Conservation (phyloP, 1,140 invertebrate species). For the Papilio polytes region DNA sequence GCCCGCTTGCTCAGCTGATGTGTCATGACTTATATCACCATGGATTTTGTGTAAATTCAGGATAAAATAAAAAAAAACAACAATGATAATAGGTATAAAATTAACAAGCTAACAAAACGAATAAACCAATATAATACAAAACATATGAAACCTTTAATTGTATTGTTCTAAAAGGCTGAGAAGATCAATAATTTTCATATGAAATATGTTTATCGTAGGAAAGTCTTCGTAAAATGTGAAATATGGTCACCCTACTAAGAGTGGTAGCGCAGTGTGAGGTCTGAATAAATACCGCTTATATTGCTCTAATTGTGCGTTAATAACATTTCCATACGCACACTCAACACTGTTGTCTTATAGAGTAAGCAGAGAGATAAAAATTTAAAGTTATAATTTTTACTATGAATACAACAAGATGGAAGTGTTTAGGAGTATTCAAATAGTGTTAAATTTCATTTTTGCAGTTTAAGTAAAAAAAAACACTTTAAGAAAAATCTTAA, state of each 20-base stretch:
- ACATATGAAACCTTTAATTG: too few species aligned
- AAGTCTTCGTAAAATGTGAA: neutral
- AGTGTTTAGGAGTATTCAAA: too few species aligned
- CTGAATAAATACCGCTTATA: slow-evolving; percentile 26
- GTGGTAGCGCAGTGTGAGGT: slow-evolving; percentile 4
- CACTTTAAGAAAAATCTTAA: neutral
- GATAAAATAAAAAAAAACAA: neutral
- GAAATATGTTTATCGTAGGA: neutral
- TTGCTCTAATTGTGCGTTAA: slow-evolving; percentile 17
- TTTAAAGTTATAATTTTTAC: neutral
- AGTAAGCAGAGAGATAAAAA: neutral
- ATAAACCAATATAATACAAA: too few species aligned
- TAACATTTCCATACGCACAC: neutral
- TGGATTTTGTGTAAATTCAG: neutral
- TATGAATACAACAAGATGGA: neutral
- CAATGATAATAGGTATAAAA: neutral
- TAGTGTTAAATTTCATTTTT: too few species aligned
- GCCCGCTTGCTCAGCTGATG: slow-evolving; percentile 3
- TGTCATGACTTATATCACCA: neutral
- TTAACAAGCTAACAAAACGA: too few species aligned
- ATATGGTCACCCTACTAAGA: neutral
- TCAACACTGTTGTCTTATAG: slow-evolving; percentile 1
- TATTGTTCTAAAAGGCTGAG: too few species aligned
- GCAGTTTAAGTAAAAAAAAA: too few species aligned
- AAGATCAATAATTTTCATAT: neutral